Evolutionary conservation across 2,888 invertebrate genomes (phyloP).

Genomic region (Atrina japonica): DNA sequence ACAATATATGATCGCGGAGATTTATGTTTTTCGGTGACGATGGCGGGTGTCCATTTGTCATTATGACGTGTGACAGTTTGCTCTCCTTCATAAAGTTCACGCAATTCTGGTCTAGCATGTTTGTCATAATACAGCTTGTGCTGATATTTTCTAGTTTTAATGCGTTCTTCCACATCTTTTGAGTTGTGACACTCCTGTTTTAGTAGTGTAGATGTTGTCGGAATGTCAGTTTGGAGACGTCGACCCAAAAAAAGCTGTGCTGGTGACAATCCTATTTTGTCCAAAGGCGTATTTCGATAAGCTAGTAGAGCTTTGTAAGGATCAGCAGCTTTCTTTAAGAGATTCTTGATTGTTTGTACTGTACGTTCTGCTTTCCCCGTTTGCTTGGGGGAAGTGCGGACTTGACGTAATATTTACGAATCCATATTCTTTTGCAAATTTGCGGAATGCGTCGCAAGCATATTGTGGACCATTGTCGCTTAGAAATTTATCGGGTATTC

Average conservation of each 20-base stretch:
- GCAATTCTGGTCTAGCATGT: too few relatives aligned
- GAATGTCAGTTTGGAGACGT: conserved; percentile 26
- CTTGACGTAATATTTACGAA: conserved; percentile 31
- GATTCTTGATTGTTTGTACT: conserved; percentile 31
- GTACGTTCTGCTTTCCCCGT: conserved; percentile 30
- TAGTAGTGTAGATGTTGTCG: conserved; percentile 21
- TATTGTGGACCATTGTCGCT: conserved; percentile 39
- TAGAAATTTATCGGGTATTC: conserved; percentile 15
- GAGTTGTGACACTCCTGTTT: too few relatives aligned
- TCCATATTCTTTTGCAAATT: conserved; percentile 29
- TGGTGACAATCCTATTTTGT: conserved; percentile 26
- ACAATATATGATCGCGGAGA: too few relatives aligned
- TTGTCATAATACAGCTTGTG: too few relatives aligned
- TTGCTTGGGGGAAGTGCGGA: conserved; percentile 28
- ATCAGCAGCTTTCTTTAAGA: conserved; percentile 28
- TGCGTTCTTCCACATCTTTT: too few relatives aligned
- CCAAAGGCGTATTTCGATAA: conserved; percentile 28
- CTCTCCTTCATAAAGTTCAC: too few relatives aligned
- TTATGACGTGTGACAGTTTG: too few relatives aligned
- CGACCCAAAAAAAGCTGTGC: conserved; percentile 33
- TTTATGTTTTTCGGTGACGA: too few relatives aligned
- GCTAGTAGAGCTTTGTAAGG: conserved; percentile 30
- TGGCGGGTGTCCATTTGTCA: too few relatives aligned
- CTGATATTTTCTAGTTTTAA: too few relatives aligned
- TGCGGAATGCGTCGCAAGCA: conserved; percentile 16